These are phyloP conservation scores for Stichopus chloronotus DNA, from an alignment of 35 echinoderm and acorn worm genomes.

Conservation along the genomic window DNA sequence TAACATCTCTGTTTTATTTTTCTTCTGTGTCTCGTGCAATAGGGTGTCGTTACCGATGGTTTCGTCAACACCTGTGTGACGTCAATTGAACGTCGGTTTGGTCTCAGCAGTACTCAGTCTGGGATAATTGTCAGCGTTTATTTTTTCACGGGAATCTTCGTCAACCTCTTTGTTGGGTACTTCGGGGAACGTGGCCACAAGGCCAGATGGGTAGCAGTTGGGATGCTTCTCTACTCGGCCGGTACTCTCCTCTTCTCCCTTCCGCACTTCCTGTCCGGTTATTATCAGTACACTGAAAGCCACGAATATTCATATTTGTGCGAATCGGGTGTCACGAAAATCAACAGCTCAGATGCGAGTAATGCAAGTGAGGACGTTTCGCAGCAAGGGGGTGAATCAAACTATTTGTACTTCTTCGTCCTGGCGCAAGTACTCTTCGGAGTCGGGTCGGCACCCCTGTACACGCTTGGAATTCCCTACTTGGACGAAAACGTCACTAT, in stretches of 20 bases:
- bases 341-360: not conserved
- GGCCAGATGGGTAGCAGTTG: slow-evolving; percentile 76
- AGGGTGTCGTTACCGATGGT: slow-evolving; percentile 87
- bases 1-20: too few species aligned
- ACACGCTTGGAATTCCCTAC: slow-evolving; percentile 75
- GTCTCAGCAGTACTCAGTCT: slow-evolving; percentile 66
- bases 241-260: slow-evolving; percentile 67
- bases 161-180: slow-evolving; percentile 78
- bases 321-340: not conserved
- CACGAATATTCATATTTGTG: slow-evolving; percentile 38
- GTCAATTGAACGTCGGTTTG: slow-evolving; percentile 80
- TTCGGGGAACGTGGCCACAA: slow-evolving; percentile 79
- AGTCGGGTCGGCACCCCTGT: slow-evolving; percentile 70
- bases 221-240: slow-evolving; percentile 59
- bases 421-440: slow-evolving; percentile 77
- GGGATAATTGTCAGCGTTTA: slow-evolving; percentile 85
- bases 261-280: slow-evolving; percentile 74
- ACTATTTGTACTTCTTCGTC: slow-evolving; percentile 84
- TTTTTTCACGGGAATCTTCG: slow-evolving; percentile 57
- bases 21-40: too few species aligned
- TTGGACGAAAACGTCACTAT: slow-evolving; percentile 85
- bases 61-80: slow-evolving; percentile 66
- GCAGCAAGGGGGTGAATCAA: slow-evolving; percentile 24
- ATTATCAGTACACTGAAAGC: slow-evolving; percentile 64
- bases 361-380: not conserved